Evolutionary conservation across 2,113 vertebrate species (phyloP), one percentile per base, ranked within the genome.

Genomic region (Lagopus leucura): DNA sequence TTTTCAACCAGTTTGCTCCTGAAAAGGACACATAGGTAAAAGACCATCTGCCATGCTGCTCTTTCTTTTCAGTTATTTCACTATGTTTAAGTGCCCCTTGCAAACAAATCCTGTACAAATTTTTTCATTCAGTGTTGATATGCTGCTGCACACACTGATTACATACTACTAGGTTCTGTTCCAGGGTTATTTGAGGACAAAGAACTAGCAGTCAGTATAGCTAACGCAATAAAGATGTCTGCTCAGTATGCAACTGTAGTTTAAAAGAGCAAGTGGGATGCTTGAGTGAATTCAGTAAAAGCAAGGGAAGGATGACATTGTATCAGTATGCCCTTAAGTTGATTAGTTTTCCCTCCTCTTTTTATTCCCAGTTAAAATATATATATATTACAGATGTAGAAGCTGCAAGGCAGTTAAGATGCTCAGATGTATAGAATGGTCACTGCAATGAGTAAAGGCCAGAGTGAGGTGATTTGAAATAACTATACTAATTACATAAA

Each of bases 141-240:
- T 0, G 2, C 48, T 75, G 45, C 74, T 88, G 85, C 52, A 32
- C 40, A 60, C 57, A 15, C 18, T 40, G 57, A 71, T 95, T 78
- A 54, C 38, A 34, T 86, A 73, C 80, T 58, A 61, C 34, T 40
- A 66, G 57, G 70, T 88, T 95, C 82, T 96, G 58, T 63, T 90
- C 42, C 40, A 84, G 88, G 95, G 92, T 96, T 91, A 83, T 95
- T 58, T 95, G 92, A 96, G 97, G 96, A 95, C 85, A 79, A 69
- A 55, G 67, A 70, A 79, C 34, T 94, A 45, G 32, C 47, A 94
- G 89, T 76, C 79, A 54, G 43, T 38, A 50, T 91, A 58, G 90
- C 54, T 89, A 88, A 66, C 3, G 16, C 81, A 52, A 48, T 86
- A 58, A 92, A 93, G 89, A 86, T 92, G 65, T 83, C 89, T 93